Base-by-base conservation (phyloP, 23 tunicate species). In the Clavelina lepadiformis region DNA sequence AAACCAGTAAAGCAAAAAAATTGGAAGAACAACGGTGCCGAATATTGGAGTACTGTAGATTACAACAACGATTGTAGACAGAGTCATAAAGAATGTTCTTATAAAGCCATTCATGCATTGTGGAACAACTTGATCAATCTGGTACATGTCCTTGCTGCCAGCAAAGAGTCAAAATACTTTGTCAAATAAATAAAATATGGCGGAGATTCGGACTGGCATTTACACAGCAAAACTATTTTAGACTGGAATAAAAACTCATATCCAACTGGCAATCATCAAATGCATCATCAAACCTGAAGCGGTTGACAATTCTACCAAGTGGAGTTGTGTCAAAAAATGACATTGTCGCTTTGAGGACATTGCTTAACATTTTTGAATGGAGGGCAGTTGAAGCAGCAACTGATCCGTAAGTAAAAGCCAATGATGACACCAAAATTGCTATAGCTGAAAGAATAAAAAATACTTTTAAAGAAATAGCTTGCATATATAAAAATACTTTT, bases 111-210 rank as follows among this genome's bases (percentile, higher is more conserved):
- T 35, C 26, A 85, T 38, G 45, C 70, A 62, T 3, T 38, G 46
- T 3, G 94, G 94, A 35, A 85, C 63, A 45, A 71, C 77, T 46
- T 77, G 78, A 38, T 85, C 94, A 47, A 79, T 63, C 46, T 63
- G 44, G 47, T 85, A 61, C 22, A 85, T 52, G 58, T 85, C 94
- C 74, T 85, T 81, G 74, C 89, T 81, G 89, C n/a, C 1, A 58
- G 19, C 5, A 55, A 8, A 8, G 15, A 11, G 15, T 41, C 15
- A 8, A 41, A 41, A 41, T 8, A 11, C 11, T 8, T 8, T 41
- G 11, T 41, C 49, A 8, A 8, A 15, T 8, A 15, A 11, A 41
- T 15, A 11, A 41, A 41, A 15, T 8, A n/a, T n/a, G n/a, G n/a
- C n/a, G n/a, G n/a, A n/a, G n/a, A n/a, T n/a, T n/a, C n/a, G n/a